A percentile compares a stretch with the other conserved stretches of the same genome.
phyloP scores from a whole-genome alignment of 2,113 vertebrate genomes.

The Misgurnus anguillicaudatus region DNA sequence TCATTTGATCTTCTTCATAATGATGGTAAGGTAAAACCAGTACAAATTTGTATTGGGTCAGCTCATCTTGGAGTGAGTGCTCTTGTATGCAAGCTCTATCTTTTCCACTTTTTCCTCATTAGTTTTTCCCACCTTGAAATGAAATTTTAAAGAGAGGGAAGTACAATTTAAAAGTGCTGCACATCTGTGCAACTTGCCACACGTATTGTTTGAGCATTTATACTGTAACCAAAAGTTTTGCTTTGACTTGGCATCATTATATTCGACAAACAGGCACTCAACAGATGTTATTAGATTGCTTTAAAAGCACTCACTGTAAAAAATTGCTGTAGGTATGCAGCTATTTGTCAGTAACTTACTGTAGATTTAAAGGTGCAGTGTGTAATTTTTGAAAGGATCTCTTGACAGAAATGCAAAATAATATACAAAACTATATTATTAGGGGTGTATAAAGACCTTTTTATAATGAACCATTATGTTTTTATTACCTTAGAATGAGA shows the following conservation, averaged over 20 bases:
- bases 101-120: background rate
- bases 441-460: too few species aligned
- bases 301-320: too few species aligned
- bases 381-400: too few species aligned
- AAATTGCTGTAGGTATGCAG: too few species aligned
- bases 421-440: too few species aligned
- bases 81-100: background rate
- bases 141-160: background rate
- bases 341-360: too few species aligned
- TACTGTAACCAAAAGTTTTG: background rate
- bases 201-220: background rate
- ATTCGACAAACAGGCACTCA: background rate
- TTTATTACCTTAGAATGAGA: too few species aligned
- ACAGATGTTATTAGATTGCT: background rate
- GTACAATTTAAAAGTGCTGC: background rate
- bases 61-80: conserved; percentile 13
- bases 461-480: too few species aligned
- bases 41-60: background rate
- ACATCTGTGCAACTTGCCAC: background rate
- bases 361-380: too few species aligned
- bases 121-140: conserved; percentile 7
- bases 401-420: too few species aligned
- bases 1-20: background rate
- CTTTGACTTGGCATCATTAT: background rate
- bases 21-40: background rate